Conservation (phyloP, 2,113 vertebrate genomes). For the Phodopus roborovskii region DNA sequence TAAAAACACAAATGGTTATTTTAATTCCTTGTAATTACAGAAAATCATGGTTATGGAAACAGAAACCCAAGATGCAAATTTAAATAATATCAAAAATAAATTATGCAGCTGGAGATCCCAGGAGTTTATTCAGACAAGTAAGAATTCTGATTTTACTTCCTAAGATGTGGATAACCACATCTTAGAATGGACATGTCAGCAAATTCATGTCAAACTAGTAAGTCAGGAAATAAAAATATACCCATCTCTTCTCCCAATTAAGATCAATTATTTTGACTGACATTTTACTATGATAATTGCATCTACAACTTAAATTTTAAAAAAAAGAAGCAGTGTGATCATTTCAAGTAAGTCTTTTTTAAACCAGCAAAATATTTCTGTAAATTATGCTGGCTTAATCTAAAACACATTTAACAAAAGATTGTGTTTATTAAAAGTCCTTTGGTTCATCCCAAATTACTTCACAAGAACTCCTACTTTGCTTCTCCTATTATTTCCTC, state of each 20-base stretch:
- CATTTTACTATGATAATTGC: conserved; percentile 46
- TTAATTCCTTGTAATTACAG: not conserved
- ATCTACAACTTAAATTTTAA: conserved; percentile 36
- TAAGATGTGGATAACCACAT: not conserved
- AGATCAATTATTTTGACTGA: conserved; percentile 57
- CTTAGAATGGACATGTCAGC: not conserved
- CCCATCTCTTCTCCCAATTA: conserved; percentile 5
- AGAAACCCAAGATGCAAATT: not conserved
- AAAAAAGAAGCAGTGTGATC: conserved; percentile 14
- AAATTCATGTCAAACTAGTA: conserved; percentile 29
- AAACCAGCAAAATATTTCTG: conserved; percentile 64
- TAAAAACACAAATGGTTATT: not conserved
- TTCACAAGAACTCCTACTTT: conserved; percentile 73
- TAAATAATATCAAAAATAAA: not conserved
- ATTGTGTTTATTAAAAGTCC: conserved; percentile 51
- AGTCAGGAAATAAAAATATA: conserved; percentile 27
- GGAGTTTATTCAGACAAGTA: not conserved
- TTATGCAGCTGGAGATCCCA: not conserved
- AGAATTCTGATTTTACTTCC: not conserved
- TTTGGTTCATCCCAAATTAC: conserved; percentile 60
- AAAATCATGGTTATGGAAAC: not conserved
- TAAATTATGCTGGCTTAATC: conserved; percentile 48
- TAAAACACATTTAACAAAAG: conserved; percentile 73
- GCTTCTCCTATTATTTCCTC: conserved; percentile 55
- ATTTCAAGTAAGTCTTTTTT: conserved; percentile 35